A percentile compares a stretch with the other conserved stretches of the same genome.
Evolutionary conservation across 2,113 vertebrate genomes (phyloP).

Genomic region (Phylloscopus trochilus): DNA sequence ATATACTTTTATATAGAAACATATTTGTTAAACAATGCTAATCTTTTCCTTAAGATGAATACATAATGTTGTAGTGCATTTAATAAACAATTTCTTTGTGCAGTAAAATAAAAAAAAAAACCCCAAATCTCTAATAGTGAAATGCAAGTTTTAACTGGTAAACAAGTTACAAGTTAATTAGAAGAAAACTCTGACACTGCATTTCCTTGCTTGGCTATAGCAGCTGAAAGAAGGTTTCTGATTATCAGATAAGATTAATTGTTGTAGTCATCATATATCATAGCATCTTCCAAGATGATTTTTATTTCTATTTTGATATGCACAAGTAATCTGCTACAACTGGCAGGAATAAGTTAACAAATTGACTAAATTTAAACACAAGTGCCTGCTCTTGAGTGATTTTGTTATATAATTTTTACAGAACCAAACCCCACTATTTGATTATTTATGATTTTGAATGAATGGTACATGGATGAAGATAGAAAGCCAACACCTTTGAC

Average conservation of each 20-base stretch:
- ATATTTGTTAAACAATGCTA: neutral
- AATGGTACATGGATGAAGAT: neutral
- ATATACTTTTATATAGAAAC: neutral
- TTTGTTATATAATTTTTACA: neutral
- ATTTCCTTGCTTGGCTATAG: neutral
- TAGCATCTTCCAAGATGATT: neutral
- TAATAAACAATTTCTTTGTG: neutral
- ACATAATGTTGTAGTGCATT: neutral
- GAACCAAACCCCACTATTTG: neutral
- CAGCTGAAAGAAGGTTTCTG: neutral
- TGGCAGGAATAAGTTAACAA: neutral
- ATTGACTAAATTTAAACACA: neutral
- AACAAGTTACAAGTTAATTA: neutral
- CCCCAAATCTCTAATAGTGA: neutral
- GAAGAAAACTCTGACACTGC: neutral
- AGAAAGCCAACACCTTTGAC: neutral
- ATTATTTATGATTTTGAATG: neutral
- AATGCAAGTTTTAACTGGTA: neutral
- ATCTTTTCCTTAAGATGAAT: neutral
- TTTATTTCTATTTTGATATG: neutral
- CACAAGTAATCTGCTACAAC: neutral
- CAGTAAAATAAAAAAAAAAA: neutral
- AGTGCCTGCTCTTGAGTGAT: neutral
- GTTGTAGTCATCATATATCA: neutral
- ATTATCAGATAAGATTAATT: neutral